A percentile compares a stretch with the other conserved stretches of the same genome.
phyloP scores from a whole-genome alignment of 2,888 invertebrate species.

The Chrysolina oricalcia region DNA sequence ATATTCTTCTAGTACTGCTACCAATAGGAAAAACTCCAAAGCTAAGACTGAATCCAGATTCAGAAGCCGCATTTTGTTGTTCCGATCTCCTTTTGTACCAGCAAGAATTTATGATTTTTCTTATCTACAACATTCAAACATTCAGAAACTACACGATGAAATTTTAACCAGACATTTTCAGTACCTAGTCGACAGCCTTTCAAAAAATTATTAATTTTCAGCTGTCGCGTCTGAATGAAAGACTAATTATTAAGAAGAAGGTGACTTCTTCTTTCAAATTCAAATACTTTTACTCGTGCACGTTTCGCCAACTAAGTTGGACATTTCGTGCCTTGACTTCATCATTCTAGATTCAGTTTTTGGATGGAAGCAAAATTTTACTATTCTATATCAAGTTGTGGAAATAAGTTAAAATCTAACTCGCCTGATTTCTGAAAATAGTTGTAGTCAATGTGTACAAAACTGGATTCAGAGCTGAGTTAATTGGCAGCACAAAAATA shows the following conservation, averaged over 20 bases:
- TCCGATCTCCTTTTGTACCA: slow-evolving; percentile 58
- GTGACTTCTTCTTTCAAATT: no score
- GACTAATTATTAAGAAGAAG: no score
- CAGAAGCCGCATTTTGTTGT: slow-evolving; percentile 70
- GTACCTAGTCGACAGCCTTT: no score
- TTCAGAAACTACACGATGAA: neutral
- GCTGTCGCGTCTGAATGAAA: no score
- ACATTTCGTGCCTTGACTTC: no score
- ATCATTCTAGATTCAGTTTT: no score
- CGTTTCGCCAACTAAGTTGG: no score
- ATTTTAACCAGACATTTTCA: no score
- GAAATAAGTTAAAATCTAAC: slow-evolving; percentile 9
- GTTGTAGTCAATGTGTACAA: slow-evolving; percentile 77
- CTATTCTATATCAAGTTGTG: neutral
- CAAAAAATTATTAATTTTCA: no score
- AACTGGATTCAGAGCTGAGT: slow-evolving; percentile 78
- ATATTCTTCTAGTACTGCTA: slow-evolving; percentile 66
- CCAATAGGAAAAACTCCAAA: slow-evolving; percentile 70
- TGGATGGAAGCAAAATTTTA: no score
- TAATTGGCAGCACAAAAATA: slow-evolving; percentile 77
- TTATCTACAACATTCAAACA: slow-evolving; percentile 57
- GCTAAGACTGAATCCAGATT: slow-evolving; percentile 72
- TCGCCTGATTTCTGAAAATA: slow-evolving; percentile 76
- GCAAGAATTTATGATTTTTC: slow-evolving; percentile 65
- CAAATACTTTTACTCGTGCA: no score